phyloP scores from a whole-genome alignment of 2,888 invertebrate genomes.

The Dromius quadrimaculatus region DNA sequence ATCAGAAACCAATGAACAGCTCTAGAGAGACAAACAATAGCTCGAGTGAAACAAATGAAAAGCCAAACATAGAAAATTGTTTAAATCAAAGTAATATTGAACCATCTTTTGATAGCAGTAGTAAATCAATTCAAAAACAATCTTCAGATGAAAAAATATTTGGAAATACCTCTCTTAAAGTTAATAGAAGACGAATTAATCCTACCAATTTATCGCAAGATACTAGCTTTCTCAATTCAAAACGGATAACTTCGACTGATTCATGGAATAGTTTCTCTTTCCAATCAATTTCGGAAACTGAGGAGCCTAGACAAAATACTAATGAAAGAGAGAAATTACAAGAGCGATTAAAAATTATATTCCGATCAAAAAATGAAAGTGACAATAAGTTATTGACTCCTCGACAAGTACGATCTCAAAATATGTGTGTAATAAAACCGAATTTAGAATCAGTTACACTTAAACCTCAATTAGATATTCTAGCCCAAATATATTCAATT shows the following conservation, averaged over 20 bases:
- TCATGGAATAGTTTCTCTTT: slow-evolving; percentile 29
- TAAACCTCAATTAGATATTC: slow-evolving; percentile 69
- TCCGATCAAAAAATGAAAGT: slow-evolving; percentile 32
- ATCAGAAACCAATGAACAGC: slow-evolving; percentile 50
- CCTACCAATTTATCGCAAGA: slow-evolving; percentile 66
- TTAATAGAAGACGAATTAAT: slow-evolving; percentile 66
- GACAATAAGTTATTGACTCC: neutral
- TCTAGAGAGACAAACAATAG: slow-evolving; percentile 50
- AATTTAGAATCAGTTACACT: slow-evolving; percentile 67
- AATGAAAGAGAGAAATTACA: slow-evolving; percentile 58
- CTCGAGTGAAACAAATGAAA: slow-evolving; percentile 59
- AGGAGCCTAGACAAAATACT: neutral
- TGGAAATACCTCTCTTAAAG: slow-evolving; percentile 57
- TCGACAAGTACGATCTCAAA: slow-evolving; percentile 50
- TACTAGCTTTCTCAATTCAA: neutral
- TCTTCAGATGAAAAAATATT: slow-evolving; percentile 50
- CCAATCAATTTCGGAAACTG: slow-evolving; percentile 13
- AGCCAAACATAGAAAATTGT: slow-evolving; percentile 65
- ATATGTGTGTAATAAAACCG: slow-evolving; percentile 64
- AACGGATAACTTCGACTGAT: slow-evolving; percentile 25
- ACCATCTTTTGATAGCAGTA: slow-evolving; percentile 54
- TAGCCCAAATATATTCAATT: slow-evolving; percentile 71
- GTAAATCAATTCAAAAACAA: neutral
- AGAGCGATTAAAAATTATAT: slow-evolving; percentile 49
- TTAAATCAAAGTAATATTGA: slow-evolving; percentile 68